Percentiles rank a stretch among this genome's conserved stretches.
Conservation (phyloP, 2,797 vertebrate species). For the Myotis findleyi region DNA sequence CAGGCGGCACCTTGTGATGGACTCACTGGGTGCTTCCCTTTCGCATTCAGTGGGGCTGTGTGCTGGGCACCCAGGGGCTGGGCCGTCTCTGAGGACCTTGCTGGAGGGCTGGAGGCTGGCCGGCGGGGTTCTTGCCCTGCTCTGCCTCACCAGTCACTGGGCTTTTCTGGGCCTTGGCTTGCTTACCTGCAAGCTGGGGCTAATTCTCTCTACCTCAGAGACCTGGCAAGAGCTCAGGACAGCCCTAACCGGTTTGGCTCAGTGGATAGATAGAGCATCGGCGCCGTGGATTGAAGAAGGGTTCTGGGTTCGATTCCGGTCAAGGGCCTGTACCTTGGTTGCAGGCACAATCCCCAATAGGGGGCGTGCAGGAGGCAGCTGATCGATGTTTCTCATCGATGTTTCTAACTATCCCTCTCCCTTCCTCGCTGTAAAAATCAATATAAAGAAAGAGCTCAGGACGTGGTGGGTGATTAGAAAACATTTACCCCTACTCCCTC, state of each 20-base stretch:
- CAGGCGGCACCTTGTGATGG: neutral
- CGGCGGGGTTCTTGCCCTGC: neutral
- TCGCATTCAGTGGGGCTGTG: neutral
- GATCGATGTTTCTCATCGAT: no score
- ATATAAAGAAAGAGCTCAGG: neutral
- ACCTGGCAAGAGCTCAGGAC: neutral
- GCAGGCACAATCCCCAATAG: no score
- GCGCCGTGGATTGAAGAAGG: no score
- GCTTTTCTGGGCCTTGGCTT: neutral
- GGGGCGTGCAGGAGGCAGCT: no score
- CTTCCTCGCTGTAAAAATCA: no score
- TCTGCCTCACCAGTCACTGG: neutral
- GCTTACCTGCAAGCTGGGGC: neutral
- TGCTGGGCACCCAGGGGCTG: neutral
- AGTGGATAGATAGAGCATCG: no score
- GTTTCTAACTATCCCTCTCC: no score
- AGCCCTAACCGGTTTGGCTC: no score
- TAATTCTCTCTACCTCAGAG: neutral
- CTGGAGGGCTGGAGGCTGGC: neutral
- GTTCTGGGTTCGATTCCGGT: no score
- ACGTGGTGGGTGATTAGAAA: neutral
- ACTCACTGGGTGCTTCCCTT: neutral
- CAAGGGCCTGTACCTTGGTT: no score
- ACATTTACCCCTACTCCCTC: accelerated
- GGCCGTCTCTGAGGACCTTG: neutral